Percentiles rank a stretch among this genome's conserved stretches.
Evolutionary conservation across 2,113 vertebrate species (phyloP).

Genomic region (Myotis lucifugus): DNA sequence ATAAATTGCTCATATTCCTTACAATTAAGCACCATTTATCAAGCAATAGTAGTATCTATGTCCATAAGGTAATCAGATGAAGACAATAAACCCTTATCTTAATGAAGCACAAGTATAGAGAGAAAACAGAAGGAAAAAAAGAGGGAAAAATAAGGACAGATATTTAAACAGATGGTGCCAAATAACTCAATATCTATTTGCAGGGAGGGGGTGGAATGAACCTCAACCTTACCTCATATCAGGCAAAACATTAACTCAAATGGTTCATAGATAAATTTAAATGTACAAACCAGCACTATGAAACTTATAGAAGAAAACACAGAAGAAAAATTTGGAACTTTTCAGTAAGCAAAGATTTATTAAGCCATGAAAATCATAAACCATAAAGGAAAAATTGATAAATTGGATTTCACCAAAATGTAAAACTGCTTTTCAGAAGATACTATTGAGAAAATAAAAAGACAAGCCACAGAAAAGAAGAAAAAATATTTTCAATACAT

Average conservation of each 20-base stretch:
- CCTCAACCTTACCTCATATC: not conserved
- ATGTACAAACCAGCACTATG: not conserved
- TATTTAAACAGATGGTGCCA: not conserved
- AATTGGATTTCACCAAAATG: conserved; percentile 18
- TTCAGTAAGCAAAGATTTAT: conserved; percentile 9
- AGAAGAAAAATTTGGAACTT: not conserved
- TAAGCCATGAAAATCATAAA: not conserved
- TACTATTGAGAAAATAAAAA: not conserved
- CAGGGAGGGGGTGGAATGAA: not conserved
- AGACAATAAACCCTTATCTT: not conserved
- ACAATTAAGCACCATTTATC: not conserved
- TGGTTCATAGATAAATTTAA: not conserved
- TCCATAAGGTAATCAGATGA: not conserved
- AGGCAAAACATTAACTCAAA: not conserved
- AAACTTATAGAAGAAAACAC: not conserved
- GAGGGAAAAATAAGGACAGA: not conserved
- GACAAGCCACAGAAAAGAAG: not conserved
- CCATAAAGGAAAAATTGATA: not conserved
- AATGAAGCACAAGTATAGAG: not conserved
- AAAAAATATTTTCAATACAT: not conserved
- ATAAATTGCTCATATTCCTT: conserved; percentile 16
- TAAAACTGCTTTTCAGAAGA: conserved; percentile 1
- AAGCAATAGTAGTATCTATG: not conserved
- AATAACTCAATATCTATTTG: not conserved
- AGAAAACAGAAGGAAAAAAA: not conserved